Base-by-base conservation (phyloP, 1,140 invertebrate genomes). In the Drosophila sechellia region DNA sequence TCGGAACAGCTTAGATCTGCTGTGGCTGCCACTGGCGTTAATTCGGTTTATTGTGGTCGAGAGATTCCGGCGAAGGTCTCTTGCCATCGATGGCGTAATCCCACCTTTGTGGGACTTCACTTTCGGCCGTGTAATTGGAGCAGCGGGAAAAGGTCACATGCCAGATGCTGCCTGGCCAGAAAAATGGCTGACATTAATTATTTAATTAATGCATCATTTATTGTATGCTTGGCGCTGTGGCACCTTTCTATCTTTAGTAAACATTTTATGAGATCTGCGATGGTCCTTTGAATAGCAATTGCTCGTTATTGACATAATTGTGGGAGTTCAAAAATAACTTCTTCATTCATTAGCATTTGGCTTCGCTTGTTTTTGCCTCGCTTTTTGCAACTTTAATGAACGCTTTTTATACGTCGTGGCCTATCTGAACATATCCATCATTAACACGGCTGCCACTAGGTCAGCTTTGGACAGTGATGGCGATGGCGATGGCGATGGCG, bases 361-460 rank as follows among this genome's bases (percentile, higher is more conserved):
- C 20, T 20, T 12, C 57, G 45, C 57, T n/a, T 58, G n/a, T 68
- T 48, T 73, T 74, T 63, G 49, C 4, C 11, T 40, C 42, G 48
- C 49, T 39, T 55, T 85, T 79, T 89, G 79, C 79, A 83, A 79
- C 66, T 60, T 63, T 83, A 86, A 87, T 86, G 84, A 81, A 56
- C 76, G 75, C 63, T 86, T 87, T 83, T 66, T 77, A 70, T 63
- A 72, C 42, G 31, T 43, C 55, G 43, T 56, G 55, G 55, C 59
- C 45, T 89, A 87, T 87, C 83, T 86, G 66, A 48, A 45, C 83
- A 79, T 54, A 86, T 81, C 79, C 83, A 86, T 86, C 84, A 86
- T 86, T 79, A 86, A 89, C 83, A 87, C 84, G 79, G 89, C 79
- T 43, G 25, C 54, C 61, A 86, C 79, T 86, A 79, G 83, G 83